These are phyloP conservation scores for Amblyraja radiata DNA, from an alignment of 2,797 vertebrate genomes.

Conservation along the genomic window DNA sequence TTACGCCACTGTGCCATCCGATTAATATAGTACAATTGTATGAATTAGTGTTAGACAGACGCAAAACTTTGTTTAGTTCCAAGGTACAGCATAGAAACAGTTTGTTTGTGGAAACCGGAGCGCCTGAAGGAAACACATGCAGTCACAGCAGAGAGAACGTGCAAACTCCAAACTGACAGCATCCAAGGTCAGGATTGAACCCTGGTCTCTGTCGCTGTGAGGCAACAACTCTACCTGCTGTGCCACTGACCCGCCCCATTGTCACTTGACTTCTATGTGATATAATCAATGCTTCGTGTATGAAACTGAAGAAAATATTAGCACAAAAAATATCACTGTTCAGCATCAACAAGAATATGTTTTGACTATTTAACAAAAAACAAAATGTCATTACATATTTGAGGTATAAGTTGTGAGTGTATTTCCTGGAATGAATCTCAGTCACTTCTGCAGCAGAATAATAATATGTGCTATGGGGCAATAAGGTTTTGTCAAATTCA, in stretches of 20 bases:
- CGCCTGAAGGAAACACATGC: no score
- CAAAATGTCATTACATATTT: background rate
- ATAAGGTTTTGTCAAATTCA: background rate
- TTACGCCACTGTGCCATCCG: no score
- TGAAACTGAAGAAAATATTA: background rate
- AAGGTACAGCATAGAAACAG: no score
- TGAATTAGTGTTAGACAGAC: background rate
- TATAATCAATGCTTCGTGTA: background rate
- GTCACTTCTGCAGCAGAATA: background rate
- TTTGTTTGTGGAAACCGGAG: no score
- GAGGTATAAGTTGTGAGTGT: background rate
- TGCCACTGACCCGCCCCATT: no score
- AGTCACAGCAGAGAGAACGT: no score
- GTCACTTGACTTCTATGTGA: background rate
- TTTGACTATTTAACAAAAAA: background rate
- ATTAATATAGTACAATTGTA: background rate
- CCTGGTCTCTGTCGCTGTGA: no score
- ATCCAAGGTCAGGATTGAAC: no score
- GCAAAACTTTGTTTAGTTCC: no score
- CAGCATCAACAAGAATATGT: background rate
- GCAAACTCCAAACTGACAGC: no score
- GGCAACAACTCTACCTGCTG: no score
- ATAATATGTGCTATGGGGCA: background rate
- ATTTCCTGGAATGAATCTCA: background rate
- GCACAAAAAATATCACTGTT: background rate